phyloP scores from a whole-genome alignment of 2,797 vertebrate genomes.

The Hyperoplus lanceolatus region DNA sequence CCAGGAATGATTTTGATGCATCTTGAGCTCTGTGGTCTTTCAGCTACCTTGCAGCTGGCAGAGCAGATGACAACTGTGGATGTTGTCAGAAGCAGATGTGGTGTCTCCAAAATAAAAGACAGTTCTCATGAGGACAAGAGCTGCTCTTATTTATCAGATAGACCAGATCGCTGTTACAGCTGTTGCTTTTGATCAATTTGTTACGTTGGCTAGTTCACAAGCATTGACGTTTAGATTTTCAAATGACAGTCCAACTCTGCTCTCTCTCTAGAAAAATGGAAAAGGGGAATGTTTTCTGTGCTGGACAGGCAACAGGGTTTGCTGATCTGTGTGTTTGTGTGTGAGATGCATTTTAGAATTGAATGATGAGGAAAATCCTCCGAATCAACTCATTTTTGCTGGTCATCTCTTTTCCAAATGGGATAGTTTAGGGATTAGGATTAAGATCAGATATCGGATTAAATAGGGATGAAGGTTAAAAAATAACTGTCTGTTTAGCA shows the following conservation, averaged over 20 bases:
- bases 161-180: not conserved
- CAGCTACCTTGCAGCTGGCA: slow-evolving; percentile 49
- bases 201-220: too few relatives aligned
- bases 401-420: slow-evolving; percentile 15
- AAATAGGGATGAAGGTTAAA: slow-evolving; percentile 16
- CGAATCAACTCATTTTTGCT: slow-evolving; percentile 14
- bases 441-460: slow-evolving; percentile 50
- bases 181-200: not conserved
- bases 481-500: slow-evolving; percentile 6
- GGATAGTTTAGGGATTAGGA: slow-evolving; percentile 44
- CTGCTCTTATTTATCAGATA: slow-evolving; percentile 12
- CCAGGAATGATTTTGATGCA: slow-evolving; percentile 34
- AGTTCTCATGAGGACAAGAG: not conserved
- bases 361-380: slow-evolving; percentile 21
- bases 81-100: slow-evolving; percentile 60
- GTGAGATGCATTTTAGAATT: slow-evolving; percentile 4
- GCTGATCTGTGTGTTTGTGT: not conserved
- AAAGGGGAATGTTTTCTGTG: not conserved
- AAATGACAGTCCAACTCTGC: not conserved
- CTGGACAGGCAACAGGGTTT: not conserved
- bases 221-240: not conserved
- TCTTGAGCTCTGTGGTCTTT: slow-evolving; percentile 17
- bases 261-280: not conserved
- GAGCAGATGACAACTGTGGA: slow-evolving; percentile 39
- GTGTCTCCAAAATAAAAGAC: not conserved